Base-by-base conservation (phyloP, 2,113 vertebrate genomes). In the Brienomyrus longianalis region DNA sequence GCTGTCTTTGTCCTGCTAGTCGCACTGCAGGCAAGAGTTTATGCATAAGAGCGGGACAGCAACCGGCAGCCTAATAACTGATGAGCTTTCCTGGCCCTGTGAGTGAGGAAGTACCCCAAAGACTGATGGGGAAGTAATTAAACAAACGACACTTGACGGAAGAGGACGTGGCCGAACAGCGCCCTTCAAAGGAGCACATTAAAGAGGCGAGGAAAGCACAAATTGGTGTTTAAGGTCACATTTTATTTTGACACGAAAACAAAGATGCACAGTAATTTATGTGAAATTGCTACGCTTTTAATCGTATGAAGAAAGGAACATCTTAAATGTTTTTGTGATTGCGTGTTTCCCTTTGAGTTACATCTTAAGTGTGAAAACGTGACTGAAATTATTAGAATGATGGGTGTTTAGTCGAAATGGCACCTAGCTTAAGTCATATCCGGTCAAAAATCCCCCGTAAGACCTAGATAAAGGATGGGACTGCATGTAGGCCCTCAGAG, bases 151-250 rank as follows among this genome's bases (percentile, higher is more conserved):
- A 93, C 94, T 92, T 92, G 93, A 93, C 94, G 93, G 93, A 94
- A 94, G 94, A 80, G 93, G 94, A 94, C 95, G 95, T 95, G 95
- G 93, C 95, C 94, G 95, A 94, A 92, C 95, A 93, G 94, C 95
- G 94, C 94, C 19, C 74, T 27, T 77, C 86, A 43, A 88, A 19
- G 23, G 48, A 62, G 91, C 94, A 94, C 95, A 95, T 95, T 94
- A 94, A 95, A 94, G 56, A 48, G 48, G 45, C 19, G 47, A 77
- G 3, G 23, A 8, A 8, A 17, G 70, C n/a, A n/a, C 23, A 52
- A 77, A 80, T 80, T 19, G 35, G 15, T 43, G 74, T 39, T 80
- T 80, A 10, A 43, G 74, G 31, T 39, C 70, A 77, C 31, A 6
- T 56, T 43, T 77, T 77, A 10, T 3, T 35, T 77, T 77, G 4